Percentiles rank a stretch among this genome's conserved stretches.
Evolutionary conservation across 2,888 invertebrate species (phyloP).

Genomic region (Melanophora roralis): DNA sequence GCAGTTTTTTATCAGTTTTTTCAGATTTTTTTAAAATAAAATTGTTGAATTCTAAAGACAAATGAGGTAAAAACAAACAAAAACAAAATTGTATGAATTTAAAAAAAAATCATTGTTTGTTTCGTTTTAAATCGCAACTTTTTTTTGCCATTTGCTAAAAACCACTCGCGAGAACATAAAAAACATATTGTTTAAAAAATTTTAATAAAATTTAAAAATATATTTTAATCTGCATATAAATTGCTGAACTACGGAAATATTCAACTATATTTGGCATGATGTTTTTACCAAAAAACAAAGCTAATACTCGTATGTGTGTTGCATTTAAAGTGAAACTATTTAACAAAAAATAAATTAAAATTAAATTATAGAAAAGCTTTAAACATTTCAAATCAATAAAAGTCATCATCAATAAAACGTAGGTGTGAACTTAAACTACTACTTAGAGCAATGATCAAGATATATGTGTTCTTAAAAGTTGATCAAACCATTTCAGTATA

Average conservation of each 20-base stretch:
- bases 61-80: too few species aligned
- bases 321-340: constrained; percentile 3
- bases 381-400: neutral
- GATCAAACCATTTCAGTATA: too few species aligned
- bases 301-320: constrained; percentile 13
- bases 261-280: constrained; percentile 45
- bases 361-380: neutral
- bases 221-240: constrained; percentile 11
- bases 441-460: too few species aligned
- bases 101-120: too few species aligned
- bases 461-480: too few species aligned
- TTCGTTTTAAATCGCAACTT: too few species aligned
- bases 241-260: constrained; percentile 45
- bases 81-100: too few species aligned
- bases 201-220: neutral
- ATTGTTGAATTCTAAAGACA: too few species aligned
- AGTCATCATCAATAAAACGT: neutral
- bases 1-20: too few species aligned
- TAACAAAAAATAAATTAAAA: neutral
- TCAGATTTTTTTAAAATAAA: too few species aligned
- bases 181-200: constrained; percentile 11
- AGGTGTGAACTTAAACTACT: too few species aligned
- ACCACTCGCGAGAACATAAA: constrained; percentile 10
- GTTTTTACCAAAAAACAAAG: constrained; percentile 43
- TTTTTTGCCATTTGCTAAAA: constrained; percentile 25